Evolutionary conservation across 2,797 vertebrate genomes (phyloP).

Genomic region (Stomatorhinus walkeri): DNA sequence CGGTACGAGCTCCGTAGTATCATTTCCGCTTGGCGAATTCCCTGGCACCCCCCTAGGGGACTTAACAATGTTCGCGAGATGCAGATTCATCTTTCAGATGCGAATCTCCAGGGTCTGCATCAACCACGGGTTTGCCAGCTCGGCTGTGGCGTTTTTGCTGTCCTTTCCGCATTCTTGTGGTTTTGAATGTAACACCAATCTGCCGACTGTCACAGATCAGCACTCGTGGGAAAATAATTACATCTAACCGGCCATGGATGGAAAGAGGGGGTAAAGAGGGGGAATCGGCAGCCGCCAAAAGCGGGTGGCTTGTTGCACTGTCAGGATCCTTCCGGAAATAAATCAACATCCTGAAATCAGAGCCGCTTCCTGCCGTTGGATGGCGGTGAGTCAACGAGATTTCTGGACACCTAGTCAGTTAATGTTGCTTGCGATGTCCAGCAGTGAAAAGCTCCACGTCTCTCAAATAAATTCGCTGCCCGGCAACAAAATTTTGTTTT

Average conservation of each 20-base stretch:
- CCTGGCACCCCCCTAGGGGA: not conserved
- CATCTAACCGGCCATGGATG: not conserved
- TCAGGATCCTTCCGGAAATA: conserved; percentile 53
- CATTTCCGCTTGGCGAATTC: not conserved
- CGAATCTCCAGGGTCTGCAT: not conserved
- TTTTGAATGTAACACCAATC: not conserved
- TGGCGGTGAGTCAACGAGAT: conserved; percentile 32
- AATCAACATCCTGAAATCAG: conserved; percentile 46
- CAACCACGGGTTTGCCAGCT: not conserved
- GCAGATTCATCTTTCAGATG: not conserved
- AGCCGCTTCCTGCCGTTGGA: conserved; percentile 33
- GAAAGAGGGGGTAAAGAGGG: not conserved
- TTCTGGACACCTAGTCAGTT: not conserved
- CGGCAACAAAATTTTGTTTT: not conserved
- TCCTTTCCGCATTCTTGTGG: not conserved
- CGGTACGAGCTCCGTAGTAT: not conserved
- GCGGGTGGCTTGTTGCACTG: conserved; percentile 50
- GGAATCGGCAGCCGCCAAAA: conserved; percentile 12
- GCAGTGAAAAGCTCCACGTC: conserved; percentile 12
- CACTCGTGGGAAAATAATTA: not conserved
- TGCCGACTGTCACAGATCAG: not conserved
- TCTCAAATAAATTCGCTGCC: not conserved
- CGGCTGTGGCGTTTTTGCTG: not conserved
- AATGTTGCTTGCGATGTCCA: not conserved
- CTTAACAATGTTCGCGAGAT: not conserved